phyloP scores from a whole-genome alignment of 2,113 vertebrate species.

The Notechis scutatus region DNA sequence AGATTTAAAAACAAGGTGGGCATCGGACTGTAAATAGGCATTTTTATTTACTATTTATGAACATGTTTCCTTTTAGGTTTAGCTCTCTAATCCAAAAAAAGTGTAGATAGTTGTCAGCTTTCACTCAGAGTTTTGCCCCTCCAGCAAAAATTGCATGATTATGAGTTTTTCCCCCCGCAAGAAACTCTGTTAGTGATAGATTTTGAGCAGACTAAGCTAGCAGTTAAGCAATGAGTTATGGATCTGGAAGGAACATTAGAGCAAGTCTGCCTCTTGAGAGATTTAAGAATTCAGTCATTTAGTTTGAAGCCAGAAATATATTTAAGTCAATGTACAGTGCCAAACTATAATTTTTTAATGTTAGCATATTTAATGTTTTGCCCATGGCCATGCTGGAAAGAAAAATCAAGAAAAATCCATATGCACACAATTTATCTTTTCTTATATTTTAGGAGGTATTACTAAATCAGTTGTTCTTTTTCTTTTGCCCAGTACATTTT shows the following conservation, averaged over 20 bases:
- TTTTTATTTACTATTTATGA: background rate
- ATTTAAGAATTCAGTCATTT: background rate
- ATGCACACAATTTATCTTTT: background rate
- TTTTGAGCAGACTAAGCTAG: background rate
- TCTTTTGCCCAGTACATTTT: background rate
- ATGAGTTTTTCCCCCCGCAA: accelerated
- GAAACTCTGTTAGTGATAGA: background rate
- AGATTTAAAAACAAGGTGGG: background rate
- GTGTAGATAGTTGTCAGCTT: background rate
- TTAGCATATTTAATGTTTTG: background rate
- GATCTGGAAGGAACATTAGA: background rate
- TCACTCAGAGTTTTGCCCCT: background rate
- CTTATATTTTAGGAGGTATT: background rate
- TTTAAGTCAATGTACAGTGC: background rate
- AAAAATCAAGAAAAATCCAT: background rate
- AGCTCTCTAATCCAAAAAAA: background rate
- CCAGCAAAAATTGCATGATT: background rate
- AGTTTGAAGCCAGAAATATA: background rate
- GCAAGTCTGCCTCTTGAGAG: background rate
- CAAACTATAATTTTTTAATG: background rate
- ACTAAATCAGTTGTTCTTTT: background rate
- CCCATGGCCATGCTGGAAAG: background rate
- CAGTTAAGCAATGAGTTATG: background rate
- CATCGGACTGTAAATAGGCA: background rate
- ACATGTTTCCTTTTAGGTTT: background rate